A percentile compares a stretch with the other conserved stretches of the same genome.
Conservation (phyloP, 30 jellyfish, hydroid and myxozoan genomes). For the Cassiopea andromeda region DNA sequence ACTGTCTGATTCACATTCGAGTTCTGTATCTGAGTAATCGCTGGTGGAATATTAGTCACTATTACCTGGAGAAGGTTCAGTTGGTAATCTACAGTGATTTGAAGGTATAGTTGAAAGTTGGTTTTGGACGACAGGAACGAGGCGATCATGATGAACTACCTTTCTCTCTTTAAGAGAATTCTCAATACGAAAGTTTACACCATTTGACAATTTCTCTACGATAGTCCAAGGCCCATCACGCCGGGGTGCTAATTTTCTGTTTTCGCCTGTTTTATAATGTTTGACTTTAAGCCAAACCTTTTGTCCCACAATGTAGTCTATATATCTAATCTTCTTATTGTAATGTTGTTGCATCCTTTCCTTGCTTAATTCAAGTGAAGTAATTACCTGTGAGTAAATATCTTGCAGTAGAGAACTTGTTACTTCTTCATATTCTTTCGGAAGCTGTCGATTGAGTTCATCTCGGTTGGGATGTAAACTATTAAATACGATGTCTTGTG, state of each 20-base stretch:
- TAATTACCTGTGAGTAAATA: slow-evolving; percentile 9
- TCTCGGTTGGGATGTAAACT: not conserved
- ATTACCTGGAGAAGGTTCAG: not conserved
- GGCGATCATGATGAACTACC: slow-evolving; percentile 40
- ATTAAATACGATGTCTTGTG: slow-evolving; percentile 38
- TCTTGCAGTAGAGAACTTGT: slow-evolving; percentile 6
- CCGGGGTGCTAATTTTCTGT: slow-evolving; percentile 63
- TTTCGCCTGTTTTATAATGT: slow-evolving; percentile 47
- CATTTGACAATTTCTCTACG: slow-evolving; percentile 37
- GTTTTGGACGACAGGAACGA: slow-evolving; percentile 13
- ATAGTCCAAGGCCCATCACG: slow-evolving; percentile 48
- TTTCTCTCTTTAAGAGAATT: slow-evolving; percentile 20
- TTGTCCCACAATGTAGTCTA: slow-evolving; percentile 25
- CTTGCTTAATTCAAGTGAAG: not conserved
- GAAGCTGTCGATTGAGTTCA: not conserved
- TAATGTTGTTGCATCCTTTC: slow-evolving; percentile 46
- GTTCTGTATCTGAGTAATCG: not conserved
- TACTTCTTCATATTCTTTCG: slow-evolving; percentile 3
- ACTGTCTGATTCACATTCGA: slow-evolving; percentile 15
- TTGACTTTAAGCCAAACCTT: slow-evolving; percentile 59
- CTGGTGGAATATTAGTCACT: not conserved
- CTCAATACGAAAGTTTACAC: slow-evolving; percentile 36
- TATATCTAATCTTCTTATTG: slow-evolving; percentile 41
- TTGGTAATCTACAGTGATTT: not conserved
- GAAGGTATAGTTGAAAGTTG: slow-evolving; percentile 3